Evolutionary conservation across 2,888 invertebrate species (phyloP), one percentile per base, ranked within the genome.

Genomic region (Tiliacea aurago): DNA sequence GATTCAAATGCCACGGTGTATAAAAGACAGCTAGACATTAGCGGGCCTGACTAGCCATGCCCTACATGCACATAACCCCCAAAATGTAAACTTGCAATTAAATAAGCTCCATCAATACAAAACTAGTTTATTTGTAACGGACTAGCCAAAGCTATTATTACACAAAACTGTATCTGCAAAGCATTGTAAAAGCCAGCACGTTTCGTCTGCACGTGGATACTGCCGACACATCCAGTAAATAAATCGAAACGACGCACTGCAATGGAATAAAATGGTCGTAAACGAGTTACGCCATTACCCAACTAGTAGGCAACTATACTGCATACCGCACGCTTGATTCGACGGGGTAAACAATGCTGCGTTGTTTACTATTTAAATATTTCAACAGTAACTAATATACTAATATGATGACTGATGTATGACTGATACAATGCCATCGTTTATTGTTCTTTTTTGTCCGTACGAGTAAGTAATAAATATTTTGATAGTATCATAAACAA

Each of bases 321-420:
- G 49, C 61, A 70, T 59, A 53, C 70, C 49, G 11, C 55, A 51
- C 33, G 47, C 49, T 43, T 64, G 41, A 74, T 67, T 62, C 15
- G 37, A 23, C 61, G 6, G 15, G 58, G 56, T 49, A 66, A 71
- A 74, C 59, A 65, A 74, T 33, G 20, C 37, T 41, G 33, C 28
- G 10, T 6, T 70, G 55, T 67, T 77, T 58, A 78, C 56, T 73
- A 43, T 72, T 70, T 41, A 51, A 69, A 64, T 68, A 64, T 79
- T 58, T 64, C n/a, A 78, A 51, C n/a, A 20, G 23, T 66, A 51
- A 56, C 15, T 49, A 43, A 5, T 45, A 18, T 18, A 47, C 23
- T 45, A 45, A 49, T 13, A 33, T 37, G 55, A 33, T 64, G 20
- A 47, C 23, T 37, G 15, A 20, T 33, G 15, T n/a, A 58, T 43